Conservation (phyloP, 2,113 vertebrate species). For the Ginglymostoma cirratum region DNA sequence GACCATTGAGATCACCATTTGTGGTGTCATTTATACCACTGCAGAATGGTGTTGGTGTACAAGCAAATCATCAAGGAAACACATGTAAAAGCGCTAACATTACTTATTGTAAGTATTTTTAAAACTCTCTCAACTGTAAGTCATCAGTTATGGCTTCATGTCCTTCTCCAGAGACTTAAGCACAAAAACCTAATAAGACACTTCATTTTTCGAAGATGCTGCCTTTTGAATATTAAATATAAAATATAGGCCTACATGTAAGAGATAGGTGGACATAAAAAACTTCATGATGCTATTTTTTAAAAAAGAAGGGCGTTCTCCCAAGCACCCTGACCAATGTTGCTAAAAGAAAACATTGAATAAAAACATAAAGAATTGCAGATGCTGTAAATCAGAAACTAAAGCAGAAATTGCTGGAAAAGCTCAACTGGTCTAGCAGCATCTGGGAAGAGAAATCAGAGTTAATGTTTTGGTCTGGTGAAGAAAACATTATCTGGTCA, state of each 20-base stretch:
- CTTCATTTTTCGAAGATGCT: background rate
- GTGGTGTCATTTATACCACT: background rate
- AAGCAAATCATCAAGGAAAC: background rate
- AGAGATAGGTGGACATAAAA: background rate
- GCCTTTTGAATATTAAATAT: background rate
- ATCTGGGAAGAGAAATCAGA: no score
- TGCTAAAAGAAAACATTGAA: background rate
- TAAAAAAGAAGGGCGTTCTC: background rate
- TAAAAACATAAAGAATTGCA: no score
- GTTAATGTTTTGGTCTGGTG: no score
- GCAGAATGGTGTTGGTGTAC: background rate
- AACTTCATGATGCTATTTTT: background rate
- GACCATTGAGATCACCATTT: background rate
- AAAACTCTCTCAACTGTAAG: background rate
- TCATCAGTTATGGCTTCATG: background rate
- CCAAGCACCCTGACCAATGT: background rate
- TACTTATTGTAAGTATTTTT: background rate
- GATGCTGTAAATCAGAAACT: no score
- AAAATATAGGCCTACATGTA: background rate
- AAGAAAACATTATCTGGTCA: background rate
- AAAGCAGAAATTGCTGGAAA: no score
- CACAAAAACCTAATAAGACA: no score
- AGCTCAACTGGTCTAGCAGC: no score
- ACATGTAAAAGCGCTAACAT: background rate
- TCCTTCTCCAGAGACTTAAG: background rate